phyloP scores from a whole-genome alignment of 2,888 invertebrate species.

The Athrips mouffetella region DNA sequence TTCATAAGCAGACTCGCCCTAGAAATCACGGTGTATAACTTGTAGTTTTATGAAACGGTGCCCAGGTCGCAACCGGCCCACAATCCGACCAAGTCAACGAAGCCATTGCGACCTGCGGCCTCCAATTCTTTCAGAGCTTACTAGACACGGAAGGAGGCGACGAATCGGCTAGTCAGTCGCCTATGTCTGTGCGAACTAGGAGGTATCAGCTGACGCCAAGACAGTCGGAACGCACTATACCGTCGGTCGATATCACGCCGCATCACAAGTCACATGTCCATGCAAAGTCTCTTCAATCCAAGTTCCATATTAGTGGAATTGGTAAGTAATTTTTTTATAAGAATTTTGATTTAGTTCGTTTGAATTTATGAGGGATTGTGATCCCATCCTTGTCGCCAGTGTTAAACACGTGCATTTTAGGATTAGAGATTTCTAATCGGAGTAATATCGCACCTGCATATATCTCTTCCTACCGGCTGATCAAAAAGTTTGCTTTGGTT shows the following conservation, averaged over 20 bases:
- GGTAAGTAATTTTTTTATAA: conserved; percentile 65
- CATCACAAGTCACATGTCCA: conserved; percentile 76
- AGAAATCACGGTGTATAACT: too few species aligned
- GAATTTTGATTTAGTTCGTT: conserved; percentile 5
- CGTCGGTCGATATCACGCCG: conserved; percentile 83
- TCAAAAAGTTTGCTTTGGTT: too few species aligned
- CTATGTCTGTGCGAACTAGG: conserved; percentile 86
- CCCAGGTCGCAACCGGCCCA: conserved; percentile 5
- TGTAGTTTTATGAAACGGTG: too few species aligned
- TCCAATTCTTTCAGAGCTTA: conserved; percentile 79
- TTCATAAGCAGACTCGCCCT: too few species aligned
- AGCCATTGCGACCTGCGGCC: conserved; percentile 9
- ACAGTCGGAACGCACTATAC: conserved; percentile 88
- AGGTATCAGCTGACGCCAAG: conserved; percentile 88
- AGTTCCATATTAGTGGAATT: conserved; percentile 83
- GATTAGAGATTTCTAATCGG: too few species aligned
- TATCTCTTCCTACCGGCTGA: too few species aligned
- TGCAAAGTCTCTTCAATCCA: conserved; percentile 71
- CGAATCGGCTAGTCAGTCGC: conserved; percentile 88
- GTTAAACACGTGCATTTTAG: too few species aligned
- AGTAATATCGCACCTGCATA: too few species aligned
- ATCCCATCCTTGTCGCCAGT: too few species aligned
- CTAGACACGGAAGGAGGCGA: conserved; percentile 88
- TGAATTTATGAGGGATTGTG: too few species aligned
- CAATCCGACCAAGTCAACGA: conserved; percentile 5